Base-by-base conservation (phyloP, 2,888 invertebrate species). In the Altica lythri region DNA sequence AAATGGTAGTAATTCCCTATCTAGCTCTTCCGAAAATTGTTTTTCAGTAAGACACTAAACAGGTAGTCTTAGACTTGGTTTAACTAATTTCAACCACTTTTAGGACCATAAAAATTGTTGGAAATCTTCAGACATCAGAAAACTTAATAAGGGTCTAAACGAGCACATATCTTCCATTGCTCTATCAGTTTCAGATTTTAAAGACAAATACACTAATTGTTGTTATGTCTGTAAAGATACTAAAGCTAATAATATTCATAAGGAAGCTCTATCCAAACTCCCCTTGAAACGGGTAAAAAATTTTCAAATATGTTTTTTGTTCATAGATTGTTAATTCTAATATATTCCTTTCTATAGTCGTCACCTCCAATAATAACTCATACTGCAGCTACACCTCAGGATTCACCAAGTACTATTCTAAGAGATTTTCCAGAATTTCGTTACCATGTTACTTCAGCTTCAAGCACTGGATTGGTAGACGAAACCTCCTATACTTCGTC, bases 381-480 rank as follows among this genome's bases (percentile, higher is more conserved):
- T 71, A 98, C 97, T 2, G 96, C 95, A 3, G 96, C 97, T 25
- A 98, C 97, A 12, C 97, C 97, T 9, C 95, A 96, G 79, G 96
- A 96, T 71, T 95, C 95, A 0, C 95, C 95, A 0, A 93, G 90
- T 68, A 93, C 92, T 18, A 93, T 92, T 3, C 75, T 92, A 58
- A 92, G 92, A 68, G 85, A 88, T 12, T 88, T 89, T 70, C 86
- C 87, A 66, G 92, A 90, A 69, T 86, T 88, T 59, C 68, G 72
- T 17, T 76, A 75, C 63, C 68, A 70, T 62, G 67, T 77, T 48
- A 72, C 78, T 64, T 68, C 65, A 18, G 66, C 65, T 1, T 49
- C 60, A n/a, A 63, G 49, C 75, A 40, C 12, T 9, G 40, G 22
- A 22, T 14, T 40, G 5, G 9, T 1, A 13, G 65, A 66, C 38